Conservation (phyloP, 2,888 invertebrate genomes). For the Coleophora flavipennella region DNA sequence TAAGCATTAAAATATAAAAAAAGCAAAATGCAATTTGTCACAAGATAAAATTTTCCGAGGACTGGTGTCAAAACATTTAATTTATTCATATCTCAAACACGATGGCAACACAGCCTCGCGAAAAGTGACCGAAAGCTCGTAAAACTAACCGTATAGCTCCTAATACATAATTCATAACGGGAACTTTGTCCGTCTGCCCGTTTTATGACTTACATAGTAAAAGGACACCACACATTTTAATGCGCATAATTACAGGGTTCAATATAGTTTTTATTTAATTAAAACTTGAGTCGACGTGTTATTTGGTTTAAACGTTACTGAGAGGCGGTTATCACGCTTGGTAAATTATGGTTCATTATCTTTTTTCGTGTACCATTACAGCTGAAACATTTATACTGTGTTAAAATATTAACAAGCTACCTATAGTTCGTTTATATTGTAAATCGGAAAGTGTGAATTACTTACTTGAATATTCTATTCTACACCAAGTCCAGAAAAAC, state of each 20-base stretch:
- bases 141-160: constrained; percentile 18
- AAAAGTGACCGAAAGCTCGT: constrained; percentile 21
- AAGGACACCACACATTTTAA: constrained; percentile 35
- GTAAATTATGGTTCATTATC: background rate
- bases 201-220: constrained; percentile 25
- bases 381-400: no score
- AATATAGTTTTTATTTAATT: constrained; percentile 30
- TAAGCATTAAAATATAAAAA: no score
- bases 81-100: no score
- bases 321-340: background rate
- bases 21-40: no score
- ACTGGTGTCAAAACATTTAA: no score
- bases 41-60: no score
- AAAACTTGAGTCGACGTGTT: constrained; percentile 1
- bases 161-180: constrained; percentile 41
- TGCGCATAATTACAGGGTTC: constrained; percentile 20
- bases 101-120: no score
- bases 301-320: background rate
- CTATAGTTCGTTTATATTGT: no score
- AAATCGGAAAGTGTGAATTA: no score
- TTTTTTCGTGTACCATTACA: constrained; percentile 2
- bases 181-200: constrained; percentile 29
- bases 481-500: no score
- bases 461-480: no score
- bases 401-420: no score